phyloP scores from a whole-genome alignment of 2,888 invertebrate genomes.

The Sarcophaga subvicina region DNA sequence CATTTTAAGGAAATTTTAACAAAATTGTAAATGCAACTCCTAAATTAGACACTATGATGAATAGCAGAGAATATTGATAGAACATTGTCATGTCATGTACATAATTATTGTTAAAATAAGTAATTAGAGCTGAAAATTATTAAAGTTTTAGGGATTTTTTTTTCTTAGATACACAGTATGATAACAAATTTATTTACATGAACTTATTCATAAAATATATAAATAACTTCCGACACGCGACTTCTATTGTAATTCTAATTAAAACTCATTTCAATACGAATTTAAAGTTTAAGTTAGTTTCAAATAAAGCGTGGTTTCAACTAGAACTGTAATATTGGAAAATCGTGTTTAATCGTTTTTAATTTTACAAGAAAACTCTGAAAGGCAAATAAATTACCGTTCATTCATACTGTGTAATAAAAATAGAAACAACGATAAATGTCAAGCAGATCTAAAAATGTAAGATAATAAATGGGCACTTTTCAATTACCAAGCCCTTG shows the following conservation, averaged over 20 bases:
- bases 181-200: slow-evolving; percentile 3
- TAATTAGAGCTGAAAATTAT: not conserved
- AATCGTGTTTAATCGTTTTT: not conserved
- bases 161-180: not conserved
- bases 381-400: slow-evolving; percentile 55
- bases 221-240: not conserved
- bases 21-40: too few species aligned
- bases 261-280: not conserved
- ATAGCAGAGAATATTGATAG: too few species aligned
- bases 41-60: too few species aligned
- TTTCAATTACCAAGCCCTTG: slow-evolving; percentile 27
- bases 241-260: not conserved
- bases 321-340: not conserved
- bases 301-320: slow-evolving; percentile 31
- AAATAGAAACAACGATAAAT: slow-evolving; percentile 56
- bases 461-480: slow-evolving; percentile 36
- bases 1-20: too few species aligned
- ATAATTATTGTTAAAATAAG: not conserved
- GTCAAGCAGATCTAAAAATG: slow-evolving; percentile 57
- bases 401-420: slow-evolving; percentile 35
- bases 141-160: not conserved
- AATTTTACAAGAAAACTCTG: not conserved
- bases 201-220: not conserved
- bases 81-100: too few species aligned
- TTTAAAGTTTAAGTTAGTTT: not conserved